phyloP scores from a whole-genome alignment of 1,140 invertebrate genomes.

The Aphaenogaster floridana region DNA sequence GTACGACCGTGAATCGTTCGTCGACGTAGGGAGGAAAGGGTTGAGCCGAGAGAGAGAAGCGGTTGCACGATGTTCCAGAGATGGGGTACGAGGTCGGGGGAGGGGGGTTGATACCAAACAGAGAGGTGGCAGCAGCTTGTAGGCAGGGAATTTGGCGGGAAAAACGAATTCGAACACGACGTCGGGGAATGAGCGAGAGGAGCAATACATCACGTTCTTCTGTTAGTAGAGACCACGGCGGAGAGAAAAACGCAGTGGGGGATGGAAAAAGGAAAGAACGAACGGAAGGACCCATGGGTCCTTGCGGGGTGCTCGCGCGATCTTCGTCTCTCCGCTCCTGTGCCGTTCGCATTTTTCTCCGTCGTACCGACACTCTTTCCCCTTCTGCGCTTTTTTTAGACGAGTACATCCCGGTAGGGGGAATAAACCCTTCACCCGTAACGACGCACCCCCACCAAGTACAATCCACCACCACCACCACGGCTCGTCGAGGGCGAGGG shows the following conservation, averaged over 20 bases:
- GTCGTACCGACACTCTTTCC: conserved; percentile 63
- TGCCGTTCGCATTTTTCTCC: conserved; percentile 53
- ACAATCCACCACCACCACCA: conserved; percentile 50
- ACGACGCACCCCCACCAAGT: conserved; percentile 62
- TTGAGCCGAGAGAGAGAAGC: conserved; percentile 29
- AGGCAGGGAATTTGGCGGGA: conserved; percentile 84
- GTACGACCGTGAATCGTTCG: conserved; percentile 72
- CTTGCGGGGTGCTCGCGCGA: conserved; percentile 65
- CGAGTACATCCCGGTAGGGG: conserved; percentile 48
- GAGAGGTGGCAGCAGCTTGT: conserved; percentile 78
- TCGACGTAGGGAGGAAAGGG: conserved; percentile 22
- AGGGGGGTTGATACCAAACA: conserved; percentile 45
- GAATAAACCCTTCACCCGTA: conserved; percentile 59
- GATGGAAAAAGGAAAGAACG: conserved; percentile 44
- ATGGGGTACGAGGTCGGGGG: not conserved
- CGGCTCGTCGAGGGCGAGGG: not conserved
- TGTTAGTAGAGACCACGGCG: conserved; percentile 73
- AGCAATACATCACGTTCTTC: conserved; percentile 85
- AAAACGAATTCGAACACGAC: conserved; percentile 85
- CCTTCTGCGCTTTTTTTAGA: conserved; percentile 62
- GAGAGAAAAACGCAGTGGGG: conserved; percentile 45
- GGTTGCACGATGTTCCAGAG: conserved; percentile 23
- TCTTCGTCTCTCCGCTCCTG: conserved; percentile 47
- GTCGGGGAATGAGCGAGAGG: conserved; percentile 78
- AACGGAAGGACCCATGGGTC: conserved; percentile 38